Evolutionary conservation across 2,888 invertebrate genomes (phyloP).

Genomic region (Brachylomia viminalis): DNA sequence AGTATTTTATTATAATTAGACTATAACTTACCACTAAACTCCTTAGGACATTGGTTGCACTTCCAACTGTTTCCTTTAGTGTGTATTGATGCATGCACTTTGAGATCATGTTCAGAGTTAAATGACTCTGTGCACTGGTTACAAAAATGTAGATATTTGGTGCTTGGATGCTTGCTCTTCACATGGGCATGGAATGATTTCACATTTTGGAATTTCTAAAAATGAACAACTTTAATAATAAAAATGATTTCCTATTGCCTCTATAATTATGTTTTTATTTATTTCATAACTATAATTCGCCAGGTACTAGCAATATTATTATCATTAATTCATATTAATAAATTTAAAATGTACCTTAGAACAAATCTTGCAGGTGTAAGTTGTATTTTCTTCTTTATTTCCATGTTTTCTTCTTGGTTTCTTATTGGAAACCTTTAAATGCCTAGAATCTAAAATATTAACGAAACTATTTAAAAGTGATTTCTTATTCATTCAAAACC

Average conservation of each 20-base stretch:
- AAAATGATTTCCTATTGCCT: not conserved
- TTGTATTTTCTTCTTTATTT: conserved; percentile 44
- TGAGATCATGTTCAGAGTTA: conserved; percentile 85
- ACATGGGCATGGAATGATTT: conserved; percentile 74
- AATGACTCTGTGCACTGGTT: conserved; percentile 85
- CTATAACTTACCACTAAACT: conserved; percentile 83
- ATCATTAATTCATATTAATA: not conserved
- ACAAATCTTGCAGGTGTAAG: conserved; percentile 68
- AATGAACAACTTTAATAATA: conserved; percentile 29
- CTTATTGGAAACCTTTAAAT: conserved; percentile 20
- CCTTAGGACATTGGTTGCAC: conserved; percentile 88
- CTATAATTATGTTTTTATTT: not conserved
- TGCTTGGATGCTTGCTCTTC: conserved; percentile 67
- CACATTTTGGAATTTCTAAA: conserved; percentile 78
- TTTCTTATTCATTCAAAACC: no score
- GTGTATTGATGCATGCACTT: conserved; percentile 87
- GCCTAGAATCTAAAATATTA: conserved; percentile 49
- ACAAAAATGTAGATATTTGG: conserved; percentile 75
- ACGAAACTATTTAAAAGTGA: not conserved
- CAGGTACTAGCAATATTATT: not conserved
- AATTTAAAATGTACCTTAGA: conserved; percentile 67
- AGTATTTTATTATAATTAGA: conserved; percentile 1
- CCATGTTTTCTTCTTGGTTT: conserved; percentile 32
- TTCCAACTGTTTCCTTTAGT: conserved; percentile 73
- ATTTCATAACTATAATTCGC: not conserved